Conservation (phyloP, 2,113 vertebrate genomes). For the Natator depressus region DNA sequence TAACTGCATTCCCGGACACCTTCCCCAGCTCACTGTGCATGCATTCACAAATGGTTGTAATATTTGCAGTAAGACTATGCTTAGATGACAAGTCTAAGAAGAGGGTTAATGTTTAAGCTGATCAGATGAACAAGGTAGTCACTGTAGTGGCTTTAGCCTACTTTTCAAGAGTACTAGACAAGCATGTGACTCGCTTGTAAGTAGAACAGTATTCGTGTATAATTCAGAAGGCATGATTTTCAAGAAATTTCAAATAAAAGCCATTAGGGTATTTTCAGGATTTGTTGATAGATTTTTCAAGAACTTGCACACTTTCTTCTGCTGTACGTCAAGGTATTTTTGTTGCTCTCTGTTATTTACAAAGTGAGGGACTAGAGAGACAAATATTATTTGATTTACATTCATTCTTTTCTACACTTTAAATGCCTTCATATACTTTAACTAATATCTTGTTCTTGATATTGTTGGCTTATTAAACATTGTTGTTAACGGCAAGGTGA, state of each 20-base stretch:
- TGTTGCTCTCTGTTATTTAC: slow-evolving; percentile 34
- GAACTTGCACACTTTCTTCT: slow-evolving; percentile 24
- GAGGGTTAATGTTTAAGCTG: neutral
- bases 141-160: neutral
- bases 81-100: neutral
- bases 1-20: neutral
- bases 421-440: slow-evolving; percentile 23
- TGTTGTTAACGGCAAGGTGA: neutral
- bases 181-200: neutral
- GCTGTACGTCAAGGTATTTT: slow-evolving; percentile 38
- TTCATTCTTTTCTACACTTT: neutral
- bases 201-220: neutral
- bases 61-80: neutral
- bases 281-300: slow-evolving; percentile 29
- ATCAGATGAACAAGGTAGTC: neutral
- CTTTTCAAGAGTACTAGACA: neutral
- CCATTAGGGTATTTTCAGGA: neutral
- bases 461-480: neutral
- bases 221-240: slow-evolving; percentile 34
- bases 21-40: neutral
- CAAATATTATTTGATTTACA: neutral
- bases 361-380: neutral
- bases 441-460: neutral
- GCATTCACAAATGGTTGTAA: neutral
- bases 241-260: slow-evolving; percentile 29